A percentile compares a stretch with the other conserved stretches of the same genome.
These are phyloP conservation scores for Acanthoscelides obtectus DNA, from an alignment of 2,888 invertebrate species.

Conservation along the genomic window DNA sequence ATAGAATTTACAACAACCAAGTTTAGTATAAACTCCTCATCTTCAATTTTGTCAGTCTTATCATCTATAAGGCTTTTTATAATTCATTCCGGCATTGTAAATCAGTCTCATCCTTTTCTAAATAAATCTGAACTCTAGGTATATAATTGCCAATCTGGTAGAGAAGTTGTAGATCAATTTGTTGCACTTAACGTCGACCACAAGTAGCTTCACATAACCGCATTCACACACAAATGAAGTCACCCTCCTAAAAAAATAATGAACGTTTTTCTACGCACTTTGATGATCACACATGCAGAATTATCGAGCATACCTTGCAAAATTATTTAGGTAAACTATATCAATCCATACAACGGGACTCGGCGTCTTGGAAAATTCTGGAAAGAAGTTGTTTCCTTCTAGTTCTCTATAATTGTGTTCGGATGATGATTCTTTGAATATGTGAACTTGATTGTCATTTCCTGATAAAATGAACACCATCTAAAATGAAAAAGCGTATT, in stretches of 20 bases:
- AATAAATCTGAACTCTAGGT: constrained; percentile 52
- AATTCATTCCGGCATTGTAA: background rate
- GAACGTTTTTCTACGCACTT: too few species aligned
- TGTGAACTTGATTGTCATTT: constrained; percentile 60
- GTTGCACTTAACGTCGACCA: constrained; percentile 49
- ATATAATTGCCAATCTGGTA: constrained; percentile 55
- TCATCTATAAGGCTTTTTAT: constrained; percentile 1
- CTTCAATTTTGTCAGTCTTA: background rate
- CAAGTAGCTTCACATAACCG: constrained; percentile 54
- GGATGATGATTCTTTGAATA: constrained; percentile 57
- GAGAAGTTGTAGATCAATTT: constrained; percentile 50
- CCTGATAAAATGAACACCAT: constrained; percentile 62
- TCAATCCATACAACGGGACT: constrained; percentile 55
- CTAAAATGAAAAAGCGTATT: constrained; percentile 41
- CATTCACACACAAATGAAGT: constrained; percentile 59
- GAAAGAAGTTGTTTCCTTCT: constrained; percentile 54
- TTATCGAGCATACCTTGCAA: constrained; percentile 43
- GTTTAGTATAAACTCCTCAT: constrained; percentile 41
- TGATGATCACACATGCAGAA: too few species aligned
- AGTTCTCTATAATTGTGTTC: constrained; percentile 56
- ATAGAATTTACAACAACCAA: constrained; percentile 55
- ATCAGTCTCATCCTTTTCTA: constrained; percentile 15
- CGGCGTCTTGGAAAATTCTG: constrained; percentile 54
- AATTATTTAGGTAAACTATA: constrained; percentile 48
- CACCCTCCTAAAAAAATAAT: constrained; percentile 49